Conservation (phyloP, 2,888 invertebrate genomes). For the Mechanitis messenoides region DNA sequence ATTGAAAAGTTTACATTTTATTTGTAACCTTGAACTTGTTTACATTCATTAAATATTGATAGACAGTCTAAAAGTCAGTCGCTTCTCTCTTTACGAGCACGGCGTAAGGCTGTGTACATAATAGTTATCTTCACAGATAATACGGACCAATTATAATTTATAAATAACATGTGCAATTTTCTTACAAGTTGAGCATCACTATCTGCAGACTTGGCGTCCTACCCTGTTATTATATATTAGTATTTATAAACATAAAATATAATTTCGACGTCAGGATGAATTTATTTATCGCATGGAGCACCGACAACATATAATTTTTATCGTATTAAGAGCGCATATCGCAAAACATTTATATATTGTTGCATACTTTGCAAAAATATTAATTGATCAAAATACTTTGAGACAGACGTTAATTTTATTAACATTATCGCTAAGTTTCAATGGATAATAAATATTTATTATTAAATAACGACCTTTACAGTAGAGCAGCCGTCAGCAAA, state of each 20-base stretch:
- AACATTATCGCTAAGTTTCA: background rate
- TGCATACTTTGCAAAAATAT: constrained; percentile 14
- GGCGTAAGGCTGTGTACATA: background rate
- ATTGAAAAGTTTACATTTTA: too few species aligned
- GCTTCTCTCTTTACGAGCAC: background rate
- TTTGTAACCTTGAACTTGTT: too few species aligned
- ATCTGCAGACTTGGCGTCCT: constrained; percentile 27
- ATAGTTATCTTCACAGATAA: constrained; percentile 1
- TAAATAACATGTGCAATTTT: constrained; percentile 26
- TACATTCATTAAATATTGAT: too few species aligned
- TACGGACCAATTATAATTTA: constrained; percentile 22
- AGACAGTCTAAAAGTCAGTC: too few species aligned
- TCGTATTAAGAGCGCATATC: constrained; percentile 44
- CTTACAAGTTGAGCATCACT: constrained; percentile 27
- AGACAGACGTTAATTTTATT: background rate
- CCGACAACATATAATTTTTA: constrained; percentile 49
- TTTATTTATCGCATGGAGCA: constrained; percentile 48
- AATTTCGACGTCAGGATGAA: constrained; percentile 51
- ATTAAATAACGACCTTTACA: too few species aligned
- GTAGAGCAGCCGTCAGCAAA: too few species aligned
- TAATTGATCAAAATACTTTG: background rate
- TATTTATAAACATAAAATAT: constrained; percentile 62
- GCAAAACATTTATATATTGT: constrained; percentile 44
- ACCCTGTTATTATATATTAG: constrained; percentile 52
- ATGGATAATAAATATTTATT: background rate